Conservation (phyloP, 1,140 invertebrate genomes). For the Belonocnema kinseyi region DNA sequence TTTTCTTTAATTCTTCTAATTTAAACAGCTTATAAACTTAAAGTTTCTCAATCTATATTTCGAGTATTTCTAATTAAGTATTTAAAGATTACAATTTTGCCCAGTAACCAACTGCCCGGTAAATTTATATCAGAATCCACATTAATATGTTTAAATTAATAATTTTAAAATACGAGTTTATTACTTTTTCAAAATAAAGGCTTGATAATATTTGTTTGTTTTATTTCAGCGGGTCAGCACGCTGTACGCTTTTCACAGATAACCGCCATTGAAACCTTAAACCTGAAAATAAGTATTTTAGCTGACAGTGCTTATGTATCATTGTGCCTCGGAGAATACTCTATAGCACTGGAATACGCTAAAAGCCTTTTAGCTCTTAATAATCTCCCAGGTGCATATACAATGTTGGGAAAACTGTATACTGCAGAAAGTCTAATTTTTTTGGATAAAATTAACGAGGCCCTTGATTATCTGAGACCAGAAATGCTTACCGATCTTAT, state of each 20-base stretch:
- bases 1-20: constrained; percentile 34
- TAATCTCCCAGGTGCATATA: constrained; percentile 81
- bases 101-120: constrained; percentile 53
- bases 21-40: constrained; percentile 52
- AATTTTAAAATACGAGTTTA: constrained; percentile 33
- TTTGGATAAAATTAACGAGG: constrained; percentile 88
- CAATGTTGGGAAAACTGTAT: constrained; percentile 90
- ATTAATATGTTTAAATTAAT: neutral
- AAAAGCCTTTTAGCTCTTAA: constrained; percentile 82
- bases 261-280: constrained; percentile 63
- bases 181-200: constrained; percentile 7
- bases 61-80: too few relatives aligned
- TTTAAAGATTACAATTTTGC: too few relatives aligned
- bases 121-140: constrained; percentile 60
- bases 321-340: constrained; percentile 89
- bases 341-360: constrained; percentile 87
- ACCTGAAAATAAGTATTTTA: constrained; percentile 83
- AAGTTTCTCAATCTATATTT: too few relatives aligned
- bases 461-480: constrained; percentile 89
- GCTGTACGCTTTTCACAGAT: constrained; percentile 54
- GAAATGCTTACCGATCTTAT: constrained; percentile 82
- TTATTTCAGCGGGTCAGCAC: constrained; percentile 54
- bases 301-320: constrained; percentile 89
- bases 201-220: neutral
- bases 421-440: constrained; percentile 92